Evolutionary conservation across 2,888 invertebrate genomes (phyloP).

Genomic region (Mesorhabditis sp.): DNA sequence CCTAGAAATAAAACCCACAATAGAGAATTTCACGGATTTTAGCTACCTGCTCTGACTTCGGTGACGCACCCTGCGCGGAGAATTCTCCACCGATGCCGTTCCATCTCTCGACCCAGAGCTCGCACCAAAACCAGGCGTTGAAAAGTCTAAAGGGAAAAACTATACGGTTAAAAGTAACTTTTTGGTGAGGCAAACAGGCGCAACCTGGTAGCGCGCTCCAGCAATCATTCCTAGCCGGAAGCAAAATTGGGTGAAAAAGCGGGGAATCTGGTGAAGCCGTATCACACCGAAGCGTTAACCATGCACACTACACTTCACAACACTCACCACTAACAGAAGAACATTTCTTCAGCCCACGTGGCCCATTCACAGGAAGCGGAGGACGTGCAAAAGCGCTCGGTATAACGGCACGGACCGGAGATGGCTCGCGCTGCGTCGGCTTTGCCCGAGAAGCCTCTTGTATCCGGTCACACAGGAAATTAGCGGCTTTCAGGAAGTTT

Average conservation of each 20-base stretch:
- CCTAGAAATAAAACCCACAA: conserved; percentile 7
- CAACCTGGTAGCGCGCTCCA: too few relatives aligned
- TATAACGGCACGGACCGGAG: background rate
- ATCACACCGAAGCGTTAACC: too few relatives aligned
- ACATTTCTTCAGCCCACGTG: background rate
- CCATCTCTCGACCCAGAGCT: conserved; percentile 17
- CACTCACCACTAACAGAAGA: conserved; percentile 3
- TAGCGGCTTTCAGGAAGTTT: conserved; percentile 49
- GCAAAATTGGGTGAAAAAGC: too few relatives aligned
- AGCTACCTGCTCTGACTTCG: conserved; percentile 10
- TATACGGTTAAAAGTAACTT: too few relatives aligned
- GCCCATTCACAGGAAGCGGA: background rate
- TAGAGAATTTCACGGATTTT: background rate
- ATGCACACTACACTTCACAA: background rate
- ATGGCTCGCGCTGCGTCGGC: background rate
- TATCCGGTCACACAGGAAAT: conserved; percentile 49
- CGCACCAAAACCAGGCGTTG: background rate
- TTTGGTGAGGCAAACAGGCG: too few relatives aligned
- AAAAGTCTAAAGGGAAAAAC: background rate
- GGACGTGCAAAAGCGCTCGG: background rate
- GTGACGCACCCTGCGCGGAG: conserved; percentile 29
- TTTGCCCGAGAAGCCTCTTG: conserved; percentile 16
- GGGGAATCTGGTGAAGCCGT: too few relatives aligned
- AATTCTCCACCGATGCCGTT: conserved; percentile 31
- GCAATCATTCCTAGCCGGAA: too few relatives aligned